phyloP scores from a whole-genome alignment of 2,797 vertebrate genomes.

The Poecilia velifera region DNA sequence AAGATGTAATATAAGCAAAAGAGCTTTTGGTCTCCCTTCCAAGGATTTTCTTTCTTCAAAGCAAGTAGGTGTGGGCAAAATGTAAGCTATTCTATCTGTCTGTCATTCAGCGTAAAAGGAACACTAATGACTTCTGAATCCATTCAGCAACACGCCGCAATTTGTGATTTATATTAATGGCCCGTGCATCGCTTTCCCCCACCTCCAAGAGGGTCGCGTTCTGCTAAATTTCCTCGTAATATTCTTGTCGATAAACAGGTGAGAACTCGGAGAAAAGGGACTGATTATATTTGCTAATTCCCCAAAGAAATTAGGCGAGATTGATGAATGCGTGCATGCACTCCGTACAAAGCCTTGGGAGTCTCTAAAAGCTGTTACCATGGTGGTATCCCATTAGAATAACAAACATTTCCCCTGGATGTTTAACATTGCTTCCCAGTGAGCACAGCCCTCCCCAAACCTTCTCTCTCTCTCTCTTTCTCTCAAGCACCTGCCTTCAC shows the following conservation, averaged over 20 bases:
- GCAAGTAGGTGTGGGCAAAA: slow-evolving; percentile 43
- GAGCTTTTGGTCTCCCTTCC: slow-evolving; percentile 52
- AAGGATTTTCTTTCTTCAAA: slow-evolving; percentile 26
- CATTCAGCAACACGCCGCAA: slow-evolving; percentile 65
- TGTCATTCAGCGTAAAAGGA: slow-evolving; percentile 62
- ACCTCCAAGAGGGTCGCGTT: slow-evolving; percentile 49
- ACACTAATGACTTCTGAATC: slow-evolving; percentile 70
- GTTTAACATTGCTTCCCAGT: slow-evolving; percentile 81
- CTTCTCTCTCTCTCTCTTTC: slow-evolving; percentile 49
- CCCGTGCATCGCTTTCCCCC: slow-evolving; percentile 48
- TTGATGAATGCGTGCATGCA: slow-evolving; percentile 76
- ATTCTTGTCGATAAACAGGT: slow-evolving; percentile 75
- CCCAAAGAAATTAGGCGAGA: slow-evolving; percentile 74
- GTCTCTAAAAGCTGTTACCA: slow-evolving; percentile 80
- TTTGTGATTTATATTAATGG: slow-evolving; percentile 72
- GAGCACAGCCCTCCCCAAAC: slow-evolving; percentile 68
- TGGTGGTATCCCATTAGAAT: slow-evolving; percentile 83
- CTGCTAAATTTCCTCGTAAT: slow-evolving; percentile 67
- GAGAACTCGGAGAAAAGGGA: slow-evolving; percentile 66
- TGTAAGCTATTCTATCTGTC: slow-evolving; percentile 57
- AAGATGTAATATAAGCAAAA: slow-evolving; percentile 55
- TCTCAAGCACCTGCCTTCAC: slow-evolving; percentile 80
- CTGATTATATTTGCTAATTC: slow-evolving; percentile 80
- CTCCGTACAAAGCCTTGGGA: slow-evolving; percentile 79
- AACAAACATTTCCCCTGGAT: slow-evolving; percentile 84